Evolutionary conservation across 2,113 vertebrate genomes (phyloP), one percentile per base, ranked within the genome.

Genomic region (Hymenochirus boettgeri): DNA sequence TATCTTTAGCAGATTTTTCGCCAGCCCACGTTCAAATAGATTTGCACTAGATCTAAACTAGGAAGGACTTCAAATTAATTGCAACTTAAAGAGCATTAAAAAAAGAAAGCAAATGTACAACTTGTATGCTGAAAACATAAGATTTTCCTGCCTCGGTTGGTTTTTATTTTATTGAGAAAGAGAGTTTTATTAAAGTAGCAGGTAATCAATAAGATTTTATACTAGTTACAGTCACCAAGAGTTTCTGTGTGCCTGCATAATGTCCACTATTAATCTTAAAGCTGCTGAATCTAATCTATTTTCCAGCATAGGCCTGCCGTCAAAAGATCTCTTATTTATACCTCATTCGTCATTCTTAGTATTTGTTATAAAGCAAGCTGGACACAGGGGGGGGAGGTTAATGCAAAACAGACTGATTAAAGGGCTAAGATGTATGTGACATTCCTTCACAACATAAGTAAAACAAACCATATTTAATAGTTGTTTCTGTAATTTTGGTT

Each of bases 171-270:
- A 57, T 24, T 57, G 27, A 57, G 71, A 65, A 76, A 72, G 53
- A 76, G 74, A 69, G 65, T 75, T 84, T 84, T 82, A 83, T 81
- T 80, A 75, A 25, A 17, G 22, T 56, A 80, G 73, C 74, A 82
- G 70, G 56, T 79, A 81, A 85, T 90, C 82, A 80, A 83, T 85
- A 79, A 65, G 48, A 12, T 78, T 74, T 70, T 75, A 74, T 80
- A 71, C 70, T 72, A 75, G 71, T 70, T 39, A 70, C 71, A 77
- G 75, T 76, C 77, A 74, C 74, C 63, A 78, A 7, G 24, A 54
- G 17, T 31, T 76, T 70, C 70, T 73, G 25, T 71, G 63, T 69
- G 66, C 60, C 37, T 74, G 70, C 72, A 73, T 77, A 78, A 82
- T 72, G 23, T 22, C 61, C 52, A 23, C 23, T 37, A 60, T 70